phyloP scores from a whole-genome alignment of 1,140 invertebrate species.

The Copidosoma floridanum region DNA sequence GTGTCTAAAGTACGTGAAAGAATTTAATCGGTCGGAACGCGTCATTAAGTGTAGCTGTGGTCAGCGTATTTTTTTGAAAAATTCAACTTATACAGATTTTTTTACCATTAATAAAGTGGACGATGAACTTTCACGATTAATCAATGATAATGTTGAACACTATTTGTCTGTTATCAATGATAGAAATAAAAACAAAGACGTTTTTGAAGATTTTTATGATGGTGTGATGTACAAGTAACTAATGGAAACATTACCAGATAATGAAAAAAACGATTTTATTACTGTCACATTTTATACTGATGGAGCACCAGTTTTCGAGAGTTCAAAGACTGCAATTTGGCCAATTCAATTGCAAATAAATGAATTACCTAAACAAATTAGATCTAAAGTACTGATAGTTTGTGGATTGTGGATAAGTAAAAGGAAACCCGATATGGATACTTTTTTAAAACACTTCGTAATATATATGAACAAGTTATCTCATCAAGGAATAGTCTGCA shows the following conservation, averaged over 20 bases:
- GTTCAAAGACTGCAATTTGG: slow-evolving; percentile 8
- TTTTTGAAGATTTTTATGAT: slow-evolving; percentile 1
- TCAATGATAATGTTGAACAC: neutral
- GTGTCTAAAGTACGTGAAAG: neutral
- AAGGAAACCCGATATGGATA: slow-evolving; percentile 9
- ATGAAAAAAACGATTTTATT: neutral
- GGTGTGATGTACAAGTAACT: neutral
- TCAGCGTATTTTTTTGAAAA: neutral
- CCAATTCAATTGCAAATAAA: slow-evolving; percentile 9
- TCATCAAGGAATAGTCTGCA: neutral
- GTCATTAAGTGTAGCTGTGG: neutral
- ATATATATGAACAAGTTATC: neutral
- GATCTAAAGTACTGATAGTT: neutral
- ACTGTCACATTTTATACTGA: slow-evolving; percentile 14
- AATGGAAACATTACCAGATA: neutral
- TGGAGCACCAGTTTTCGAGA: neutral
- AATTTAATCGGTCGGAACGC: neutral
- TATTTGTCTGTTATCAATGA: neutral
- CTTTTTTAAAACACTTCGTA: slow-evolving; percentile 3
- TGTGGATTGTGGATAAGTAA: slow-evolving; percentile 16
- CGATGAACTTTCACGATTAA: neutral
- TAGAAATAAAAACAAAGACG: neutral
- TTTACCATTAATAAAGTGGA: neutral
- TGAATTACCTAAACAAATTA: neutral
- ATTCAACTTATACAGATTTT: neutral